Conservation (phyloP, 2,888 invertebrate genomes). For the Diplazon laetatorius region DNA sequence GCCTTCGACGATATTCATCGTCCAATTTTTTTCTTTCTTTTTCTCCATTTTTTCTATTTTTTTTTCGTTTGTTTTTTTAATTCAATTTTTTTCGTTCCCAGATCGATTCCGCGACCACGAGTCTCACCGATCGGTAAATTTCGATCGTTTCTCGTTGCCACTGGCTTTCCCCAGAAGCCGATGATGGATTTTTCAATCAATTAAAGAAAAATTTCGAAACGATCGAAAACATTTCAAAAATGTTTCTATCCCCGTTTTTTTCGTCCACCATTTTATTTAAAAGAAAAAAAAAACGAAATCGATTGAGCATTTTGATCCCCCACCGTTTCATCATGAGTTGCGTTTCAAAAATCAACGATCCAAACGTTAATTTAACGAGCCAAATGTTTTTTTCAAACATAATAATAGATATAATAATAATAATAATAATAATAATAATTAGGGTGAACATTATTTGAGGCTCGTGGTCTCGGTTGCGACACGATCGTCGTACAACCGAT, state of each 20-base stretch:
- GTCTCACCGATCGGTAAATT: constrained; percentile 3
- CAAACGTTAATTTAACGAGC: background rate
- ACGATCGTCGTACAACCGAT: background rate
- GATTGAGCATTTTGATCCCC: background rate
- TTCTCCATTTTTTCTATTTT: background rate
- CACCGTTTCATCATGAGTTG: too few relatives aligned
- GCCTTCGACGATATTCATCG: background rate
- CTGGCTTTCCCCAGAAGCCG: too few relatives aligned
- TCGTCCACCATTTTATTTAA: too few relatives aligned
- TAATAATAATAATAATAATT: constrained; percentile 19
- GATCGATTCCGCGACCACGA: background rate
- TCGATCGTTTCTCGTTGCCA: background rate
- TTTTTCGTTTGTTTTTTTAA: background rate
- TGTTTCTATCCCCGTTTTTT: too few relatives aligned
- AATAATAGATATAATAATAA: background rate
- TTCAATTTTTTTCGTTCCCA: too few relatives aligned
- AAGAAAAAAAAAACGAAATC: background rate
- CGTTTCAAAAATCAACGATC: background rate
- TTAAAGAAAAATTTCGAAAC: too few relatives aligned
- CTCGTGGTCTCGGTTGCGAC: constrained; percentile 36
- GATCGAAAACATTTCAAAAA: too few relatives aligned
- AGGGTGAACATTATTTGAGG: constrained; percentile 10
- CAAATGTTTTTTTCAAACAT: background rate
- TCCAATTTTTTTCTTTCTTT: background rate
- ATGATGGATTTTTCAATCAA: too few relatives aligned